Evolutionary conservation across 2,113 vertebrate species (phyloP), one percentile per base, ranked within the genome.

Genomic region (Mungos mungo): DNA sequence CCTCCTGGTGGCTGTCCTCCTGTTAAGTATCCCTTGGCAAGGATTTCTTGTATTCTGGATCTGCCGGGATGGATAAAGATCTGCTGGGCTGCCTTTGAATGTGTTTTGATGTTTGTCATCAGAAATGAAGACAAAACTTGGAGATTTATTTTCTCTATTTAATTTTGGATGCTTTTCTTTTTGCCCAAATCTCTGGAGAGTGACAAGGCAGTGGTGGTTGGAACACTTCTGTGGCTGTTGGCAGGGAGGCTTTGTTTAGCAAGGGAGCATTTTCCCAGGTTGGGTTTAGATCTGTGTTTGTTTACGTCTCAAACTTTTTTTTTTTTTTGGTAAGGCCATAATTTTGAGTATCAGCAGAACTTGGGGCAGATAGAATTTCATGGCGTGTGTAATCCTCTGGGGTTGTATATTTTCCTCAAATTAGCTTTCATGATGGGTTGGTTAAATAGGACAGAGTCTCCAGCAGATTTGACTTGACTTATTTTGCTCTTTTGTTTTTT

Each of bases 401-500:
- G 85, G 81, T 13, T 71, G 93, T 88, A 15, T 69, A 60, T 96
- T 85, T 95, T 79, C 71, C 87, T 96, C 77, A 84, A 81, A 68
- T 94, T 69, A 81, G 84, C 69, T 69, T 95, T 84, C 52, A 3
- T 50, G 84, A 83, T 8, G 29, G n/a, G 38, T 80, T 92, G n/a
- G 27, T 52, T 69, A 71, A 93, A 45, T 79, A 84, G 47, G 60
- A 63, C 7, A 6, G 52, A 74, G 23, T 68, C 41, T 80, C 41
- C 23, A 41, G 41, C 65, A 82, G 93, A 57, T 96, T 87, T 80
- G 35, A 25, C 50, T 80, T 65, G 93, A 33, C 65, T 77, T n/a
- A 38, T 92, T 95, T 89, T 95, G 52, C 77, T 83, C 35, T 79
- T 94, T 87, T 84, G 29, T 84, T 96, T 57, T 71, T 90, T 81